Evolutionary conservation across 1,140 invertebrate species (phyloP), one percentile per base, ranked within the genome.

Genomic region (Pogonus chalceus): DNA sequence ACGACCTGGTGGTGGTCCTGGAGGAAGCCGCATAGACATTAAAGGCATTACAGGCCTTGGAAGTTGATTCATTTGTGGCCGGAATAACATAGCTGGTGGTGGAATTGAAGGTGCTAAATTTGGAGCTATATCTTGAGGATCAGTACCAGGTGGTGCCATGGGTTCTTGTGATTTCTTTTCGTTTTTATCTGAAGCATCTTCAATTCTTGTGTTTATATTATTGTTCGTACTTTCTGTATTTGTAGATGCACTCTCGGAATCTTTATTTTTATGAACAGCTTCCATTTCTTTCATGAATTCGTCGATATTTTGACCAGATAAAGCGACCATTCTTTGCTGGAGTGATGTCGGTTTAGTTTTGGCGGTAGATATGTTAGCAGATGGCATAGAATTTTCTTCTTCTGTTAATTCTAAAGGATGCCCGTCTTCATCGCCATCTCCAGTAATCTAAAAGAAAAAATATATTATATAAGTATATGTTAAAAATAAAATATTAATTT

Each of bases 211-310:
- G 22, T 22, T 39, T 39, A 37, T 9, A 46, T 22, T 2, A 23
- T 23, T 35, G 20, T 51, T 31, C 55, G 57, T 49, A 55, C 71
- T 47, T 58, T 58, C 23, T 31, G 75, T 72, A 1, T 75, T 58
- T 22, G 71, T 56, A 0, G 71, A 69, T 22, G 76, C 66, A 60
- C 79, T 72, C 4, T 31, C 79, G 14, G 75, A 75, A 65, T 86
- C 82, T 51, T 81, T 75, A 61, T 85, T 87, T 58, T 82, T 84
- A 61, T 89, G 86, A 0, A 88, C 87, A 39, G 87, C 84, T 72
- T 90, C 87, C 84, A 89, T 88, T 74, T 92, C 90, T 65, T 89
- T 87, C 84, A 92, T 92, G 63, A 91, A 92, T 43, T 88, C 83
- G 62, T 93, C 90, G n/a, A 92, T 87, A 65, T 92, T 89, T 72